Evolutionary conservation across 2,888 invertebrate genomes (phyloP), one percentile per base, ranked within the genome.

Genomic region (Dynastes maya): DNA sequence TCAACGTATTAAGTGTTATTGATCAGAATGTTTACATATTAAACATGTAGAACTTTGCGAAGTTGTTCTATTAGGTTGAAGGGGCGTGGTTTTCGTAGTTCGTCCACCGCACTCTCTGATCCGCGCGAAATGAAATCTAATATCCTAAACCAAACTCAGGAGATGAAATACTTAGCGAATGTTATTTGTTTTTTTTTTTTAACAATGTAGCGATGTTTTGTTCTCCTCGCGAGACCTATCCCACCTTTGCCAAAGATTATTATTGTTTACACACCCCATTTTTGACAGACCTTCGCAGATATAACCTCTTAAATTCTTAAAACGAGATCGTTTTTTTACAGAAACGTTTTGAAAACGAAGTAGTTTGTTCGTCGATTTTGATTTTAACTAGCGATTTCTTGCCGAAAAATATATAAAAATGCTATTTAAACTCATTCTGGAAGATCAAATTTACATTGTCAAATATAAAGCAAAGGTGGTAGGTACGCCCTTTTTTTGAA

Each of bases 31-130:
- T 83, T 83, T 82, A 83, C 82, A 80, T 78, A 78, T 80, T 80
- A 74, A 78, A 78, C 55, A 70, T 71, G 77, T 72, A 72, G 40
- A 72, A 72, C 53, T 72, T 72, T 53, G 61, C 53, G 72, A 61
- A 61, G 45, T 72, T 27, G 13, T 72, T 29, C 40, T 58, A 40
- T 72, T 61, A 27, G 80, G 82, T 80, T 83, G 81, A 85, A 45
- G 85, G 86, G 86, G 86, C 85, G 86, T 85, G 86, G 86, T 85
- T 84, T 84, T 78, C 78, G 79, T 83, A 78, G 80, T 75, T 74
- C 45, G 45, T 45, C 45, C 11, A 45, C 45, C 45, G 45, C 8
- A 45, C 45, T 45, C 8, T 45, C 11, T 45, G 45, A 45, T 45
- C 8, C 45, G 45, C 11, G 11, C 45, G 45, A 45, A 45, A 45